Base-by-base conservation (phyloP, 64 coral and sea anemone genomes). In the Acropora tenuis region DNA sequence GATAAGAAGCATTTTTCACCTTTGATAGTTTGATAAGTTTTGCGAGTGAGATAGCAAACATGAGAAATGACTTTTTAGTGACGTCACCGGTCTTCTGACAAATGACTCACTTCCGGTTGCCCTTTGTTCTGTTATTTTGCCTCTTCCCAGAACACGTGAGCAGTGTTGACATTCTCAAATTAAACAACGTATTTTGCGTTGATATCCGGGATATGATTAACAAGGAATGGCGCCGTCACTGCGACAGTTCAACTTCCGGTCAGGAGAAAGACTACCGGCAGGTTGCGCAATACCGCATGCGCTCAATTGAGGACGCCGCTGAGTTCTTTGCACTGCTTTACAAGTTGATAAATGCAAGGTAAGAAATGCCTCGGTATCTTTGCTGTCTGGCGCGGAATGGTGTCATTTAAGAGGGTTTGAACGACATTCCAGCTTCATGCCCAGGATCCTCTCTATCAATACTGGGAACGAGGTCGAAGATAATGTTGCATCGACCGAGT, bases 321-420 rank as follows among this genome's bases (percentile, higher is more conserved):
- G 94, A 93, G 43, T 66, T 98, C 50, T 98, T 98, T 91, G 97
- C 84, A 84, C 83, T 98, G 88, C 89, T 98, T 63, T 98, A 95
- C 72, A 93, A 84, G 91, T 98, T 96, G 43, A 93, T 98, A 4
- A 96, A 80, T 15, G 79, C 91, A 78, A 90, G 92, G 66, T 96
- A 77, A 48, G 50, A 80, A 13, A 63, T 13, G 7, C 3, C 13
- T 12, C 11, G 11, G 8, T 13, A 13, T 63, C 60, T 7, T 11
- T 13, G 10, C 60, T 11, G 60, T 13, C 16, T 63, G 3, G 3
- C 16, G 60, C 9, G 52, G 52, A 55, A 4, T 5, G 52, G 52
- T 9, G 52, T 9, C 52, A 4, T 55, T 9, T 55, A 9, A 55
- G 4, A 55, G 4, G 52, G 52, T 4, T 55, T 55, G 52, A 55